Evolutionary conservation across 2,888 invertebrate species (phyloP).

Genomic region (Hypena proboscidalis): DNA sequence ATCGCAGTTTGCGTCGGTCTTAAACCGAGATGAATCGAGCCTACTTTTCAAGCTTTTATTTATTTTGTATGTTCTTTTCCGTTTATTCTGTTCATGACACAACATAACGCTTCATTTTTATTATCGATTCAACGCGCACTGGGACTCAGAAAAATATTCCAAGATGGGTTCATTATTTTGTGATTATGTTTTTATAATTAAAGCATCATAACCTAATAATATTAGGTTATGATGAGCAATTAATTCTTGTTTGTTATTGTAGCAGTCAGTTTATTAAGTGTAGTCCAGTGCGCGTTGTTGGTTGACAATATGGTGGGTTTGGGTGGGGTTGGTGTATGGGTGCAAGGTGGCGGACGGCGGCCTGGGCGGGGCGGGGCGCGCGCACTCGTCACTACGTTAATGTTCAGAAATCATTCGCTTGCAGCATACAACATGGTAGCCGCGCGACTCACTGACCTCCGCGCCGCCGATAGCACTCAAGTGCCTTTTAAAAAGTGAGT

Average conservation of each 20-base stretch:
- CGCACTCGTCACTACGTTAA: constrained; percentile 74
- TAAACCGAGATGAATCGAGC: too few species aligned
- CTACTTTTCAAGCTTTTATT: too few species aligned
- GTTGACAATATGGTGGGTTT: constrained; percentile 84
- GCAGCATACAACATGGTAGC: constrained; percentile 99
- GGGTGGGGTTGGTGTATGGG: constrained; percentile 72
- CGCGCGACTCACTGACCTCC: constrained; percentile 97
- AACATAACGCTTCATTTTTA: too few species aligned
- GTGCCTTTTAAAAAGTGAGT: constrained; percentile 99
- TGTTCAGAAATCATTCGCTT: constrained; percentile 90
- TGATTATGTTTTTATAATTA: too few species aligned
- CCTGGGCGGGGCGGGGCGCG: constrained; percentile 43
- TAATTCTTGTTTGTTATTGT: not conserved
- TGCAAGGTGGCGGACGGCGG: constrained; percentile 50
- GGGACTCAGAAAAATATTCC: too few species aligned
- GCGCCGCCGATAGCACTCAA: constrained; percentile 97
- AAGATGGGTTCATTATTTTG: too few species aligned
- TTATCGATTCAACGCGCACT: too few species aligned
- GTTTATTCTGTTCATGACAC: too few species aligned
- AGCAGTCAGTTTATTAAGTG: constrained; percentile 13
- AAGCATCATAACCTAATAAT: too few species aligned
- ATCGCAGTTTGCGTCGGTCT: too few species aligned
- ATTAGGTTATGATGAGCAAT: too few species aligned
- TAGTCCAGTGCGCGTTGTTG: constrained; percentile 55
- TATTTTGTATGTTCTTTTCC: too few species aligned